Conservation (phyloP, 2,797 vertebrate genomes). For the Tragelaphus oryx region DNA sequence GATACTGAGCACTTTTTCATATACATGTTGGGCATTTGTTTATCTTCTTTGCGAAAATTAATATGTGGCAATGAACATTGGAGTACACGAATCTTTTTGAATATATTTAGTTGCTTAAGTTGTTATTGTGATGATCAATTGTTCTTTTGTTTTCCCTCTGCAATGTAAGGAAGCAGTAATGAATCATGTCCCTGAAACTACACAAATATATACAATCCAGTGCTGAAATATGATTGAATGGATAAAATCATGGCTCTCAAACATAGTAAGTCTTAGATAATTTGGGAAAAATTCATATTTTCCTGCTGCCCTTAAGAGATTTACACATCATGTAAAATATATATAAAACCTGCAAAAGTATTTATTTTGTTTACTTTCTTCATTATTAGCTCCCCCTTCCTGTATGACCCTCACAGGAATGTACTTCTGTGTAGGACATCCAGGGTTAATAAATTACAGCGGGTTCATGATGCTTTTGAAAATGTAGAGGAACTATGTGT, state of each 20-base stretch:
- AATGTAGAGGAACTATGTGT: background rate
- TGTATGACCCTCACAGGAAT: background rate
- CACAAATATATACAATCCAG: background rate
- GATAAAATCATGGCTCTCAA: background rate
- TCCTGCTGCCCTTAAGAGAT: constrained; percentile 19
- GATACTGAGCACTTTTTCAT: background rate
- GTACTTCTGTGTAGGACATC: background rate
- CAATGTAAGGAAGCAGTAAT: background rate
- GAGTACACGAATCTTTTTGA: background rate
- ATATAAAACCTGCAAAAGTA: background rate
- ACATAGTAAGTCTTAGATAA: background rate
- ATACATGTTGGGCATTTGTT: background rate
- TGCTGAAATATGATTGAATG: background rate
- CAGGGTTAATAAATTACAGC: background rate
- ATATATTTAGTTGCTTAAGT: background rate
- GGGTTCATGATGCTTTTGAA: background rate
- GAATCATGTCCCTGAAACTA: constrained; percentile 8
- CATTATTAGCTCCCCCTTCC: background rate
- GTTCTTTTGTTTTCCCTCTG: background rate
- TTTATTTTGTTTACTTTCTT: background rate
- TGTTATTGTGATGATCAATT: background rate
- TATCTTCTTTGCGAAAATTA: background rate
- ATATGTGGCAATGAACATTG: background rate
- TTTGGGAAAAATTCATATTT: background rate
- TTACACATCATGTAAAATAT: background rate